Evolutionary conservation across 2,888 invertebrate genomes (phyloP).

Genomic region (Coenonympha glycerion): DNA sequence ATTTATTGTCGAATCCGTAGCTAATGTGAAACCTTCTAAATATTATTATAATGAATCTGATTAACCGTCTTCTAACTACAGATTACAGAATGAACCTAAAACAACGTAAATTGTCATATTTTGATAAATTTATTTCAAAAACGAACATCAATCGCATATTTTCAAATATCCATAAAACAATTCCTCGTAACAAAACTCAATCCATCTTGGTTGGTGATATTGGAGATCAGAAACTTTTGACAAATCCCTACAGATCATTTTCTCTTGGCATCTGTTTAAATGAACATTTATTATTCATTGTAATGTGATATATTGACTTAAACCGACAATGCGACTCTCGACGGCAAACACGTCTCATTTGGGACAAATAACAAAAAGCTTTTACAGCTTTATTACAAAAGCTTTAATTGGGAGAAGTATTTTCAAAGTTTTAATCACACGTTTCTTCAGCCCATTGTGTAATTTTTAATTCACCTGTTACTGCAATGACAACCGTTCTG

Average conservation of each 20-base stretch:
- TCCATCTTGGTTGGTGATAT: slow-evolving; percentile 1
- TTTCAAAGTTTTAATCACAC: not conserved
- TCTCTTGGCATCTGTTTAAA: slow-evolving; percentile 33
- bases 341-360: slow-evolving; percentile 36
- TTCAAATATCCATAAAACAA: too few relatives aligned
- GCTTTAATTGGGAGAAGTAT: slow-evolving; percentile 8
- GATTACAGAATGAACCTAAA: too few relatives aligned
- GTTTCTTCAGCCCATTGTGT: not conserved
- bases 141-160: too few relatives aligned
- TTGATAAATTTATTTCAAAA: too few relatives aligned
- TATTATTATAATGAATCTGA: too few relatives aligned
- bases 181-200: not conserved
- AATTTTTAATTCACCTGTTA: not conserved
- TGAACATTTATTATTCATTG: slow-evolving; percentile 60
- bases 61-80: too few relatives aligned
- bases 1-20: slow-evolving; percentile 8
- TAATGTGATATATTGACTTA: slow-evolving; percentile 57
- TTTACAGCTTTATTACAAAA: slow-evolving; percentile 31
- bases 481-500: too few relatives aligned
- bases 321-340: slow-evolving; percentile 36
- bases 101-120: too few relatives aligned
- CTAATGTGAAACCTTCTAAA: too few relatives aligned
- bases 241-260: not conserved
- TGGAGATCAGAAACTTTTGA: not conserved
- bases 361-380: slow-evolving; percentile 40